Evolutionary conservation across 2,113 vertebrate species (phyloP).

Genomic region (Nannobrachium achirus): DNA sequence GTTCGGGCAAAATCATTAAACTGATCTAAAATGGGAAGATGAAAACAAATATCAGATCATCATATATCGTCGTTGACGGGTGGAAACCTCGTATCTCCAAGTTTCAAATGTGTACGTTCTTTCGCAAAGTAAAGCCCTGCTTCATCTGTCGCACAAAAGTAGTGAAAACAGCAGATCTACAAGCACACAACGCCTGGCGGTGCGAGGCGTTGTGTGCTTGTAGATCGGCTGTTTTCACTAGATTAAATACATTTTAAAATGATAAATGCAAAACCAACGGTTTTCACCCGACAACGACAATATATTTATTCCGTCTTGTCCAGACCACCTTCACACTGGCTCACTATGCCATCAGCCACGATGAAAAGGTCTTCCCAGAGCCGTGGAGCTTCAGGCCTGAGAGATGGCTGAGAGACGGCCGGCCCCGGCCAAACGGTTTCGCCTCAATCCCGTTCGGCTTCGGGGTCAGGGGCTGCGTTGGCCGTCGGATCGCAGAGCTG

Average conservation of each 20-base stretch:
- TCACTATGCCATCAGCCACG: conserved; percentile 78
- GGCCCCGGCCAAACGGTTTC: conserved; percentile 69
- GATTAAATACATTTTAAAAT: no score
- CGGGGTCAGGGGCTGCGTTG: conserved; percentile 80
- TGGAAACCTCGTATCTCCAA: no score
- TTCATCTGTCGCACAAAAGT: no score
- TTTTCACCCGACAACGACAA: no score
- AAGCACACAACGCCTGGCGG: no score
- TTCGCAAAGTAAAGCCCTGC: no score
- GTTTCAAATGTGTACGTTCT: no score
- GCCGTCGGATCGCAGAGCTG: conserved; percentile 81
- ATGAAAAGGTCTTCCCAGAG: conserved; percentile 75
- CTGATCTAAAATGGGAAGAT: neutral
- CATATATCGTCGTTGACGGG: no score
- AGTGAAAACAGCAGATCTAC: no score
- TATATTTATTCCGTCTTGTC: conserved; percentile 2
- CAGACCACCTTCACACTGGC: conserved; percentile 77
- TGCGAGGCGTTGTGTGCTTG: no score
- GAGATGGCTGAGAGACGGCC: conserved; percentile 76
- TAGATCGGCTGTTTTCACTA: no score
- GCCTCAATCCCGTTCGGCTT: conserved; percentile 82
- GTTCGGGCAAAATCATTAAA: neutral
- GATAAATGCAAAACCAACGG: no score
- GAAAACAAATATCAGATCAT: neutral
- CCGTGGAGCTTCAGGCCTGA: conserved; percentile 73